These are phyloP conservation scores for Silurus meridionalis DNA, from an alignment of 2,113 vertebrate species.

Conservation along the genomic window DNA sequence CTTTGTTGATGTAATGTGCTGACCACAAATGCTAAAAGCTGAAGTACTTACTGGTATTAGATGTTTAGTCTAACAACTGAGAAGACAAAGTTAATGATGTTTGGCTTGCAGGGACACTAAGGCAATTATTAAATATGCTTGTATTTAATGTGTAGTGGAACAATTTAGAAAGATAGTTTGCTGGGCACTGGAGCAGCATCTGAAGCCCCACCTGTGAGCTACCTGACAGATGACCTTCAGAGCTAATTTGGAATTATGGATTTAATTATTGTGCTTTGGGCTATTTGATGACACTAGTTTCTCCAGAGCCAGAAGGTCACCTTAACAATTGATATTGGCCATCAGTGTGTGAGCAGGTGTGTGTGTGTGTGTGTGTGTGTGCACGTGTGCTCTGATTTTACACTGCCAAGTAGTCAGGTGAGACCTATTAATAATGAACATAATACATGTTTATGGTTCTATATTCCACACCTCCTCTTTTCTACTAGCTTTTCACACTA, in stretches of 20 bases:
- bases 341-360: not conserved
- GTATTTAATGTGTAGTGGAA: not conserved
- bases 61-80: not conserved
- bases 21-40: not conserved
- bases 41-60: conserved; percentile 29
- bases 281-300: conserved; percentile 27
- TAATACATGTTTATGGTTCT: not conserved
- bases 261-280: conserved; percentile 41
- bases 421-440: not conserved
- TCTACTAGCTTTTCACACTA: too few relatives aligned
- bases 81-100: not conserved
- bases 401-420: not conserved
- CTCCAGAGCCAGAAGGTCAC: conserved; percentile 38
- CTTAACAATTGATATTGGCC: conserved; percentile 16
- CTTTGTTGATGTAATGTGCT: conserved; percentile 28
- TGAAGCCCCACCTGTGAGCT: conserved; percentile 1
- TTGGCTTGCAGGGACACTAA: conserved; percentile 1
- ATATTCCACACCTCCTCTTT: not conserved
- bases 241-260: conserved; percentile 49
- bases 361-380: not conserved
- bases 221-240: conserved; percentile 46
- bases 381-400: not conserved
- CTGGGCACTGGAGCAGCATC: conserved; percentile 12
- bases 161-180: conserved; percentile 19
- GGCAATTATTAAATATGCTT: not conserved